Evolutionary conservation across 2,888 invertebrate species (phyloP).

Genomic region (Synanthedon myopaeformis): DNA sequence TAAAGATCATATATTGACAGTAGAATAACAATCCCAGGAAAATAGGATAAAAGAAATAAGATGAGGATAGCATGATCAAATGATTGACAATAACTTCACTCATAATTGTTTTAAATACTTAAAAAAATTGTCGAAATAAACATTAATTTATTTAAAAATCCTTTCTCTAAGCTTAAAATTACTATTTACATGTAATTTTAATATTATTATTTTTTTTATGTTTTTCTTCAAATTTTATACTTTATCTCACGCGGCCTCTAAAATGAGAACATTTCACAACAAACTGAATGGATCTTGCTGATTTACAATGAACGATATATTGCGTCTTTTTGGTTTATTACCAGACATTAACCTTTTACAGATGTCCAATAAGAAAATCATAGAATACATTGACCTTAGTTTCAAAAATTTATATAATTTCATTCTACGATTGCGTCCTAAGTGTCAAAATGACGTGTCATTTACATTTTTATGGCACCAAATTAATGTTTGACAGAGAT

Average conservation of each 20-base stretch:
- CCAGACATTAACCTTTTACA: conserved; percentile 1
- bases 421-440: conserved; percentile 16
- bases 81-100: too few relatives aligned
- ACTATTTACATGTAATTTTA: too few relatives aligned
- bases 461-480: conserved; percentile 32
- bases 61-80: too few relatives aligned
- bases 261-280: not conserved
- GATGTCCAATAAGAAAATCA: not conserved
- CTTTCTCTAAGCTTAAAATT: too few relatives aligned
- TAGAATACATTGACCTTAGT: not conserved
- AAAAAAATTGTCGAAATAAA: too few relatives aligned
- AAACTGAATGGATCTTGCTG: not conserved
- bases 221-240: too few relatives aligned
- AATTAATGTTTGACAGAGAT: conserved; percentile 15
- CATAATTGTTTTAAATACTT: too few relatives aligned
- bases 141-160: too few relatives aligned
- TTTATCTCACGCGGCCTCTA: not conserved
- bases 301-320: not conserved
- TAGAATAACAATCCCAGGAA: too few relatives aligned
- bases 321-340: not conserved
- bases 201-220: too few relatives aligned
- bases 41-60: too few relatives aligned
- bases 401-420: conserved; percentile 6
- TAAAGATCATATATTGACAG: too few relatives aligned
- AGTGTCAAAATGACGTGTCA: conserved; percentile 22